Percentiles rank a stretch among this genome's conserved stretches.
These are phyloP conservation scores for Pandion haliaetus DNA, from an alignment of 2,113 vertebrate genomes.

Conservation along the genomic window DNA sequence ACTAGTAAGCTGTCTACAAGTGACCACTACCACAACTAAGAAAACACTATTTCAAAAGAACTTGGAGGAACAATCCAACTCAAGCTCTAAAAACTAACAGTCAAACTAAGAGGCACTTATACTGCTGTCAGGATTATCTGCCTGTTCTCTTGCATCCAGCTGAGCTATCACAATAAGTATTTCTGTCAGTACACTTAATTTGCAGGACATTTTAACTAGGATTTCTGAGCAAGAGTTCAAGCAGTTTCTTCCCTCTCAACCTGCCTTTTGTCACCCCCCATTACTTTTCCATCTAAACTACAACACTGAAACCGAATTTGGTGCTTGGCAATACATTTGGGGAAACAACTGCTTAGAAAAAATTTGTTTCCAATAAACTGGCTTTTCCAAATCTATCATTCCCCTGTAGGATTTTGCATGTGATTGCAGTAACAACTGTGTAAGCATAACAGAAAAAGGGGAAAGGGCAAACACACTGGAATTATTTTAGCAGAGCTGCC, in stretches of 20 bases:
- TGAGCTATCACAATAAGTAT: not conserved
- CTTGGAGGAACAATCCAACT: not conserved
- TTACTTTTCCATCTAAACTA: not conserved
- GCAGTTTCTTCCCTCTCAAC: not conserved
- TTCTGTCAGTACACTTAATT: not conserved
- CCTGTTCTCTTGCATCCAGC: not conserved
- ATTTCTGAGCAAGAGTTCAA: not conserved
- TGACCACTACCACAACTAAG: not conserved
- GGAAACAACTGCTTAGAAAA: not conserved
- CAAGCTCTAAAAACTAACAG: not conserved
- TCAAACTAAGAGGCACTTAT: not conserved
- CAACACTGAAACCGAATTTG: not conserved
- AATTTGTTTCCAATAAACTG: not conserved
- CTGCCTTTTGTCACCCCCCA: not conserved
- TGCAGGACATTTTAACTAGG: not conserved
- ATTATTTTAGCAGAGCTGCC: not conserved
- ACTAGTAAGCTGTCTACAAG: not conserved
- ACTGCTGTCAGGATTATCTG: not conserved
- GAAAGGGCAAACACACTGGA: not conserved
- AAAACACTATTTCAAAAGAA: not conserved
- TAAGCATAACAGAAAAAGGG: not conserved
- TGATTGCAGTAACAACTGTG: not conserved
- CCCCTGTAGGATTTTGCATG: not conserved
- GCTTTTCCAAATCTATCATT: not conserved
- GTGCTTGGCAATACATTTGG: not conserved